Percentiles rank a stretch among this genome's conserved stretches.
phyloP scores from a whole-genome alignment of 2,888 invertebrate species.

The Enchytraeus crypticus region DNA sequence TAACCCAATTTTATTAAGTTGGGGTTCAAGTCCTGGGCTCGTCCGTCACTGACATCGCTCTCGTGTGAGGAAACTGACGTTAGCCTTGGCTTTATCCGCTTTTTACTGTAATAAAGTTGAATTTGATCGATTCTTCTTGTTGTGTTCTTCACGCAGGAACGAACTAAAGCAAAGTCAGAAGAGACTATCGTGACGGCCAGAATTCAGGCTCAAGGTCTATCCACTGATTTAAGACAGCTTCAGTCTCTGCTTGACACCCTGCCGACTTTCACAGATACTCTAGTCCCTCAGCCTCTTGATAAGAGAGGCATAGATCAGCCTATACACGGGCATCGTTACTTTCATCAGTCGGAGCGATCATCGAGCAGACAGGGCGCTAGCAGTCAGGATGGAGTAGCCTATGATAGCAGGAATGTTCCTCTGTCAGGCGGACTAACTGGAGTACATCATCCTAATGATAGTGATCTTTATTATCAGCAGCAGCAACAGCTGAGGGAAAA shows the following conservation, averaged over 20 bases:
- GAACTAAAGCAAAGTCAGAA: not conserved
- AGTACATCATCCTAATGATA: not conserved
- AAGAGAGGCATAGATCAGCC: conserved; percentile 11
- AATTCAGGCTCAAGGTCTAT: conserved; percentile 21
- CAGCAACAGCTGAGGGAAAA: not conserved
- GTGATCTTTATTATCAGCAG: not conserved
- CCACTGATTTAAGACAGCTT: conserved; percentile 20
- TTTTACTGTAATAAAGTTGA: too few relatives aligned
- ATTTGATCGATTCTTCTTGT: too few relatives aligned
- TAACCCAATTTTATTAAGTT: too few relatives aligned
- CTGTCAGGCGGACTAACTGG: too few relatives aligned
- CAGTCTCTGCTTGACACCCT: conserved; percentile 21
- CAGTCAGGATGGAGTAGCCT: too few relatives aligned
- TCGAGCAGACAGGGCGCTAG: not conserved
- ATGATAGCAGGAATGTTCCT: too few relatives aligned
- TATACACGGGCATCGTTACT: conserved; percentile 14
- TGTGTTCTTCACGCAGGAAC: too few relatives aligned
- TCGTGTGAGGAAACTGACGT: too few relatives aligned
- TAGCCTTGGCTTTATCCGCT: too few relatives aligned
- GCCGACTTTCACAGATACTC: conserved; percentile 23
- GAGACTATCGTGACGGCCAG: conserved; percentile 19
- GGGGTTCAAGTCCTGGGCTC: too few relatives aligned
- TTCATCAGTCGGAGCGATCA: conserved; percentile 2
- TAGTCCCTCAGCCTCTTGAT: conserved; percentile 7
- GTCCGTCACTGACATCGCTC: too few relatives aligned